Evolutionary conservation across 1,140 invertebrate species (phyloP).

Genomic region (Globodera ellingtonae): DNA sequence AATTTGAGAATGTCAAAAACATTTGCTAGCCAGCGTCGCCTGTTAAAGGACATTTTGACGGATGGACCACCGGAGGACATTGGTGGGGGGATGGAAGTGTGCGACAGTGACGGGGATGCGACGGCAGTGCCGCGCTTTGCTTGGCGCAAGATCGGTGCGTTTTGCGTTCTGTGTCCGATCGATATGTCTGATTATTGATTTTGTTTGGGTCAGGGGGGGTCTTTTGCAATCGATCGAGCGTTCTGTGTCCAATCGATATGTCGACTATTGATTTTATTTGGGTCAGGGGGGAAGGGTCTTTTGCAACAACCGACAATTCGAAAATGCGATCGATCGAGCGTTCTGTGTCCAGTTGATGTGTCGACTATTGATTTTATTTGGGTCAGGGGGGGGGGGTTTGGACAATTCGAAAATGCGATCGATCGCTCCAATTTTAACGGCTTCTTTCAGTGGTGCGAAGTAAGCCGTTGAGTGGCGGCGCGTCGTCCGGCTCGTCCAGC

Average conservation of each 20-base stretch:
- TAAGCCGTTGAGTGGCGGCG: constrained; percentile 38
- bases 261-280: too few relatives aligned
- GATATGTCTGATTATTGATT: too few relatives aligned
- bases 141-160: not conserved
- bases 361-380: too few relatives aligned
- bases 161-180: not conserved
- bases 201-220: too few relatives aligned
- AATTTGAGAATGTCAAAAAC: not conserved
- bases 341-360: too few relatives aligned
- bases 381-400: too few relatives aligned
- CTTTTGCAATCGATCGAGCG: too few relatives aligned
- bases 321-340: not conserved
- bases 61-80: not conserved
- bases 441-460: constrained; percentile 39
- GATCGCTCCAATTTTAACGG: constrained; percentile 1
- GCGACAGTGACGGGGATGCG: not conserved
- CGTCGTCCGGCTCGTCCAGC: constrained; percentile 39
- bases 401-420: constrained; percentile 7
- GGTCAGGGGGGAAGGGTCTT: too few relatives aligned
- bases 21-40: constrained; percentile 4
- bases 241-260: too few relatives aligned
- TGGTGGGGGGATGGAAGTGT: not conserved
- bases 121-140: not conserved
- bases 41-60: constrained; percentile 2
- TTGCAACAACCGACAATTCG: not conserved